phyloP scores from a whole-genome alignment of 2,113 vertebrate species.

The Carollia perspicillata region DNA sequence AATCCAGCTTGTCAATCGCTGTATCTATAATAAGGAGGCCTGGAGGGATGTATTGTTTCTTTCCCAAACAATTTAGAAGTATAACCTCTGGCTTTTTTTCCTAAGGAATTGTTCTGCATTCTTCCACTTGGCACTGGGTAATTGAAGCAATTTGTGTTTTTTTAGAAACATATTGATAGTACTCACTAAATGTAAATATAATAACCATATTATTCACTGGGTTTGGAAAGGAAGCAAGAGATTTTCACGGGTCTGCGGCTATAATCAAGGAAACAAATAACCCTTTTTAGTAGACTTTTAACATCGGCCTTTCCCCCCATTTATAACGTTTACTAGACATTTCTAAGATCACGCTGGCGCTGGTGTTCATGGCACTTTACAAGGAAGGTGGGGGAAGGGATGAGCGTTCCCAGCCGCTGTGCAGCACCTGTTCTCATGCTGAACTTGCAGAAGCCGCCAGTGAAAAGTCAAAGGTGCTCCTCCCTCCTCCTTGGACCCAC shows the following conservation, averaged over 20 bases:
- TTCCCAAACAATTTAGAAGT: conserved; percentile 57
- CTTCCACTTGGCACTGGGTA: conserved; percentile 29
- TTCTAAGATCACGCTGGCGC: not conserved
- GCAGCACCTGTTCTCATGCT: not conserved
- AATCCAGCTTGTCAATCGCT: conserved; percentile 46
- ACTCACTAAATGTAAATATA: conserved; percentile 30
- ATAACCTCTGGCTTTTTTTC: conserved; percentile 56
- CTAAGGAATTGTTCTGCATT: conserved; percentile 56
- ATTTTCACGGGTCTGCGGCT: not conserved
- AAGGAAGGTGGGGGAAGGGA: not conserved
- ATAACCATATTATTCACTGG: not conserved
- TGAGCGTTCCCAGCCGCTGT: not conserved
- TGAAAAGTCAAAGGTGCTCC: not conserved
- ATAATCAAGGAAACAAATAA: not conserved
- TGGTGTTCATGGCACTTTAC: not conserved
- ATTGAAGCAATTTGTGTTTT: not conserved
- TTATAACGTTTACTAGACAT: not conserved
- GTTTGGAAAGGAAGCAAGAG: conserved; percentile 35
- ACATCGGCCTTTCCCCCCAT: not conserved
- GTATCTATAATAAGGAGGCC: conserved; percentile 44
- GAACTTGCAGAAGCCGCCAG: not conserved
- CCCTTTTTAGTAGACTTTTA: not conserved
- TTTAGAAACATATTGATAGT: not conserved
- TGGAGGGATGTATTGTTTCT: conserved; percentile 24
- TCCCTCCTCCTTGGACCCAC: not conserved